Percentiles rank a stretch among this genome's conserved stretches.
Conservation (phyloP, 2,113 vertebrate species). For the Eidolon helvum region DNA sequence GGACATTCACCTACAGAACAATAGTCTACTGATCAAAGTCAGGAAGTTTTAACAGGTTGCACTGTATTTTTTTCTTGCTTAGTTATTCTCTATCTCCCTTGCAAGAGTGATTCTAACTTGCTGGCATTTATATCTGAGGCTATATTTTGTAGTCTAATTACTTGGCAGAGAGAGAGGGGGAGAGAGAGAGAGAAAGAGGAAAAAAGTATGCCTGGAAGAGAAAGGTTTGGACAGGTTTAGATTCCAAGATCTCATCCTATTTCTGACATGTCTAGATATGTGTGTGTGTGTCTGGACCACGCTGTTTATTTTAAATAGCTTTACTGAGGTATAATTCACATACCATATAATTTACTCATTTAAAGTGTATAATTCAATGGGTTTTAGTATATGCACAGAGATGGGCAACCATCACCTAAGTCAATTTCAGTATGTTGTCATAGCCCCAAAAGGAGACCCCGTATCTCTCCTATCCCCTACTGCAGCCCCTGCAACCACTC, state of each 20-base stretch:
- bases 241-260: background rate
- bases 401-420: background rate
- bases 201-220: background rate
- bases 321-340: background rate
- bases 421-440: background rate
- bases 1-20: background rate
- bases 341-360: too few species aligned
- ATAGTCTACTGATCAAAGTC: background rate
- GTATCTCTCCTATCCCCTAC: too few species aligned
- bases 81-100: background rate
- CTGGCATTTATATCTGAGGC: background rate
- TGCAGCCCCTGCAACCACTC: too few species aligned
- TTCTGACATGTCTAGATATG: background rate
- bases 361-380: background rate
- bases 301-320: background rate
- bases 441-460: background rate
- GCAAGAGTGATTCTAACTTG: background rate
- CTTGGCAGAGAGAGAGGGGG: background rate
- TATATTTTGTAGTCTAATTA: background rate
- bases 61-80: background rate
- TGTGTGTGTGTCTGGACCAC: too few species aligned
- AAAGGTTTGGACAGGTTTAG: background rate
- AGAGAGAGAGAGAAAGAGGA: too few species aligned
- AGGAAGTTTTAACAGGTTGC: background rate
- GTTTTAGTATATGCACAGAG: background rate